These are phyloP conservation scores for Phortica variegata DNA, from an alignment of 1,140 invertebrate species.

Conservation along the genomic window DNA sequence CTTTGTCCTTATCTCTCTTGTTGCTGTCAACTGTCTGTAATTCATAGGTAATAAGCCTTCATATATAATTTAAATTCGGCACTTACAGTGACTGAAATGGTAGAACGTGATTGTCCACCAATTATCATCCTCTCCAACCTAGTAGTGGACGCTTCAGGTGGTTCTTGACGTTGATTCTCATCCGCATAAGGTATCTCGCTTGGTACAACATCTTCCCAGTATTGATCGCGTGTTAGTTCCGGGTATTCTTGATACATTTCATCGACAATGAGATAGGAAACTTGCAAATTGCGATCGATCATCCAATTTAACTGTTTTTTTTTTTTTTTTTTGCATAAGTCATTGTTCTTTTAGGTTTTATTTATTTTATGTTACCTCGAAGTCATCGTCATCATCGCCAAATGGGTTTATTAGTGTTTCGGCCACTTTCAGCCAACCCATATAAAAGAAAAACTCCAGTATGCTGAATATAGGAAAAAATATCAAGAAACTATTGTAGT, in stretches of 20 bases:
- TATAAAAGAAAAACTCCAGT: constrained; percentile 81
- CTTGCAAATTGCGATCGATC: constrained; percentile 82
- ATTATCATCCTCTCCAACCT: constrained; percentile 62
- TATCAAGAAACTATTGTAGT: constrained; percentile 61
- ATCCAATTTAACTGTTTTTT: constrained; percentile 82
- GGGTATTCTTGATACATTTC: constrained; percentile 91
- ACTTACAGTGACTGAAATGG: neutral
- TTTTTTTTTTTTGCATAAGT: too few species aligned
- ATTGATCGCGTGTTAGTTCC: constrained; percentile 80
- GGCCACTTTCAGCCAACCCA: constrained; percentile 86
- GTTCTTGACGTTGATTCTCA: constrained; percentile 70
- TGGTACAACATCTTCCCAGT: constrained; percentile 86
- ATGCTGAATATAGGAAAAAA: constrained; percentile 83
- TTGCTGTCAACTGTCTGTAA: neutral
- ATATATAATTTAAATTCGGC: neutral
- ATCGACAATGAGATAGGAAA: constrained; percentile 86
- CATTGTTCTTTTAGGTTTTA: neutral
- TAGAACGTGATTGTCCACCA: neutral
- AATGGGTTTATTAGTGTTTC: constrained; percentile 81
- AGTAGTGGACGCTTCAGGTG: constrained; percentile 77
- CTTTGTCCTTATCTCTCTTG: too few species aligned
- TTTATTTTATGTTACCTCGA: constrained; percentile 48
- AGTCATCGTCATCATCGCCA: constrained; percentile 82
- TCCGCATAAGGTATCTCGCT: constrained; percentile 79
- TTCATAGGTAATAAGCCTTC: neutral